Base-by-base conservation (phyloP, 2,888 invertebrate species). In the Crepidodera aurea region DNA sequence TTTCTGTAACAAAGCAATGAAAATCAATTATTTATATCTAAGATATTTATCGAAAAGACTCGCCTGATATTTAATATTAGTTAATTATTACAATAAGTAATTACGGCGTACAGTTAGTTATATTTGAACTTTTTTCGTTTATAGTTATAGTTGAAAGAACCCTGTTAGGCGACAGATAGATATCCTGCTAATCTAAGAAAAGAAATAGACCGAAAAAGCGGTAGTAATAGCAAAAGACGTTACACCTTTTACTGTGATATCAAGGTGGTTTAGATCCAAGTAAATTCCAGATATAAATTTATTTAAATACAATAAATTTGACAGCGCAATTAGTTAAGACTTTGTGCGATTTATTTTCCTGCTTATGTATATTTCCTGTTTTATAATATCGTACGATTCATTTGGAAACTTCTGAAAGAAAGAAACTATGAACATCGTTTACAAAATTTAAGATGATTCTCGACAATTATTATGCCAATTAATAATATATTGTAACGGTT, bases 21-120 rank as follows among this genome's bases (percentile, higher is more conserved):
- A 60, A 67, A 67, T 67, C 67, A 67, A 67, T 67, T 65, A 63
- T 60, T n/a, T 59, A 34, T 57, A 65, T 67, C 65, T 64, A 44
- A 62, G 67, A 67, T 67, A 50, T 39, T 63, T 65, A 67, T 67
- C 67, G 7, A 40, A 62, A 48, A 59, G 56, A 65, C 65, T 63
- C 63, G 55, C 37, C 51, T 50, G 54, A 60, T 60, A 59, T 58
- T 65, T 65, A 65, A 61, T 65, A 65, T 57, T 19, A 59, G 60
- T 65, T 67, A 67, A 67, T 67, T 67, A 55, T 67, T 63, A 64
- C 61, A 66, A 63, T 67, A 62, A 62, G 63, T 65, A 61, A 67
- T 67, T 65, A 65, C 57, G 39, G 39, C 40, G 5, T 19, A 53
- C 25, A n/a, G 25, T 13, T 51, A 48, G 40, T 37, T 51, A 12